A percentile compares a stretch with the other conserved stretches of the same genome.
These are phyloP conservation scores for Adrianichthys oophorus DNA, from an alignment of 2,797 vertebrate genomes.

Conservation along the genomic window DNA sequence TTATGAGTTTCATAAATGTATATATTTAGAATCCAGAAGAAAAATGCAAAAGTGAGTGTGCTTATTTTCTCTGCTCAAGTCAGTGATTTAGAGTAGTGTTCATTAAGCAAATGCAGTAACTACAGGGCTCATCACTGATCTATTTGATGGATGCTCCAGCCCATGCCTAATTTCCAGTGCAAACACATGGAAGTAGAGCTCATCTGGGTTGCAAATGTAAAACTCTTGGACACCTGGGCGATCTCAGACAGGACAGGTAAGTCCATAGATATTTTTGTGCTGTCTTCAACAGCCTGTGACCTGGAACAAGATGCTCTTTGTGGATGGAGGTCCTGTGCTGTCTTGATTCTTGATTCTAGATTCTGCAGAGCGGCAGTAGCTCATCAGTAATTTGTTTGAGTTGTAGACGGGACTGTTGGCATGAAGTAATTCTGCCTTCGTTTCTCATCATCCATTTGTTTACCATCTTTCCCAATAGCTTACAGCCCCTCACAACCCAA, in stretches of 20 bases:
- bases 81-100: background rate
- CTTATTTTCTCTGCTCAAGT: slow-evolving; percentile 1
- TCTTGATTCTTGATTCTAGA: background rate
- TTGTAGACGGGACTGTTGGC: no score
- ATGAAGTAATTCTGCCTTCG: no score
- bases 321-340: slow-evolving; percentile 4
- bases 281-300: slow-evolving; percentile 17
- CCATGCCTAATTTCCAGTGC: slow-evolving; percentile 37
- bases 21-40: background rate
- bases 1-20: slow-evolving; percentile 27
- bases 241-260: slow-evolving; percentile 52
- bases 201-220: slow-evolving; percentile 63
- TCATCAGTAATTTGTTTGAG: no score
- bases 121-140: slow-evolving; percentile 12
- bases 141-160: slow-evolving; percentile 19
- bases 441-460: no score
- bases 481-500: no score
- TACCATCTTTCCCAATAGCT: no score
- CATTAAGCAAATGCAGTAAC: background rate
- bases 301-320: slow-evolving; percentile 11
- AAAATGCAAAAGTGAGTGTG: background rate
- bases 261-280: slow-evolving; percentile 39
- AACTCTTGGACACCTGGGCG: slow-evolving; percentile 54
- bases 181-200: slow-evolving; percentile 21
- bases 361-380: no score